A percentile compares a stretch with the other conserved stretches of the same genome.
Conservation (phyloP, 2,113 vertebrate species). For the Stegastes partitus region DNA sequence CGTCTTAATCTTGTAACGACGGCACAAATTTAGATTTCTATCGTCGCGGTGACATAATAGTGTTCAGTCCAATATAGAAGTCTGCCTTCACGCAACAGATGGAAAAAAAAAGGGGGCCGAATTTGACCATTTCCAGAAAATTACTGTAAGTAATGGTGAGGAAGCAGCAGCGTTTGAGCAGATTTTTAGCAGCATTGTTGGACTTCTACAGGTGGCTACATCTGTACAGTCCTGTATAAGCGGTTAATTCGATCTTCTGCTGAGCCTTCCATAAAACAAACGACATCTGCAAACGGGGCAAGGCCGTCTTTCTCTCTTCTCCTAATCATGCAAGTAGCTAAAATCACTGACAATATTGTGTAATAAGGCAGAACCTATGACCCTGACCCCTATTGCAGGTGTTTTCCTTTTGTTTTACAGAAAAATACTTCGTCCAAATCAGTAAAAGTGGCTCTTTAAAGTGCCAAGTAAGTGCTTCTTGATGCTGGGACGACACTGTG, state of each 20-base stretch:
- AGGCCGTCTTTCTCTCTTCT: background rate
- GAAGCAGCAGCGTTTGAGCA: slow-evolving; percentile 16
- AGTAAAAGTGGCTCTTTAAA: slow-evolving; percentile 9
- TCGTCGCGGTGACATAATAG: background rate
- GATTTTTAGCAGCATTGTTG: slow-evolving; percentile 30
- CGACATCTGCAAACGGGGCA: slow-evolving; percentile 10
- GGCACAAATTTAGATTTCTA: background rate
- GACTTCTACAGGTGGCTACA: slow-evolving; percentile 26
- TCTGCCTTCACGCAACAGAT: background rate
- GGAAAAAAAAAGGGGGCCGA: slow-evolving; percentile 3
- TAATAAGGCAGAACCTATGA: slow-evolving; percentile 42
- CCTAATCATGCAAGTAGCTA: no score
- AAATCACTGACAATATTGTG: background rate
- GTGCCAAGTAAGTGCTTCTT: slow-evolving; percentile 8
- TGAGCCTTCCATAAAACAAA: slow-evolving; percentile 7
- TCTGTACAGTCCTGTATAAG: background rate
- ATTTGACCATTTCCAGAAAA: background rate
- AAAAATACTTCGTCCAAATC: background rate
- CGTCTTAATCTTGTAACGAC: background rate
- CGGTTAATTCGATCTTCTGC: background rate
- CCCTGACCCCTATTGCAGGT: slow-evolving; percentile 8
- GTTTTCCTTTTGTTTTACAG: slow-evolving; percentile 17
- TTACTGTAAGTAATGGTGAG: background rate
- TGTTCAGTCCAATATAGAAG: slow-evolving; percentile 5
- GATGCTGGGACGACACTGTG: slow-evolving; percentile 8